Base-by-base conservation (phyloP, 1,140 invertebrate genomes). In the Brachionus angularis region DNA sequence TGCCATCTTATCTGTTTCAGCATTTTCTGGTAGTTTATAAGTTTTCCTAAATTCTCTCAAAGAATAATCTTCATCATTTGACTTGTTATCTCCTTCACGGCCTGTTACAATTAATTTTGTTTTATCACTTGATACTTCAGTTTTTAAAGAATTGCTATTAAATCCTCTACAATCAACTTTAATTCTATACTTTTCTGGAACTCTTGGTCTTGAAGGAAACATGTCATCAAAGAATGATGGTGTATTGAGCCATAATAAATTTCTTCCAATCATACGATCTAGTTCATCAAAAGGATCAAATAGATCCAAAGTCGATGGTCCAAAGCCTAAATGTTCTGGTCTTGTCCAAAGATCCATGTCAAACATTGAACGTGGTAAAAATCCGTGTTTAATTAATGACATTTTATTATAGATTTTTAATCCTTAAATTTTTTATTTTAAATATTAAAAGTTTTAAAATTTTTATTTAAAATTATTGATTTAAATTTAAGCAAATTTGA, bases 141-240 rank as follows among this genome's bases (percentile, higher is more conserved):
- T 39, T 31, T 64, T 64, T 7, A 64, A 12, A 1, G 61, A 64
- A 31, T 64, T 31, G 10, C 34, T 5, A n/a, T 23, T n/a, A 29
- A 42, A 64, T 16, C 61, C 61, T 5, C 18, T n/a, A 33, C 61
- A 64, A 21, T 64, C 61, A n/a, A 64, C 36, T 27, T 12, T 12
- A 7, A 64, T 47, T n/a, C 61, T 21, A 33, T 46, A 39, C 16
- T 14, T 64, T 0, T 64, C 23, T 12, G 61, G 34, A 3, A 64
- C 61, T 21, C 52, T 55, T 55, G 52, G 5, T 7, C 33, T 55
- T 18, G 21, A 34, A n/a, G n/a, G n/a, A n/a, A n/a, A n/a, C n/a
- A n/a, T n/a, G n/a, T n/a, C n/a, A n/a, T n/a, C n/a, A n/a, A n/a
- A n/a, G n/a, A n/a, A n/a, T n/a, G n/a, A n/a, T n/a, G n/a, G n/a